A percentile compares a stretch with the other conserved stretches of the same genome.
Conservation (phyloP, 2,797 vertebrate species). For the Sebastes taczanowskii region DNA sequence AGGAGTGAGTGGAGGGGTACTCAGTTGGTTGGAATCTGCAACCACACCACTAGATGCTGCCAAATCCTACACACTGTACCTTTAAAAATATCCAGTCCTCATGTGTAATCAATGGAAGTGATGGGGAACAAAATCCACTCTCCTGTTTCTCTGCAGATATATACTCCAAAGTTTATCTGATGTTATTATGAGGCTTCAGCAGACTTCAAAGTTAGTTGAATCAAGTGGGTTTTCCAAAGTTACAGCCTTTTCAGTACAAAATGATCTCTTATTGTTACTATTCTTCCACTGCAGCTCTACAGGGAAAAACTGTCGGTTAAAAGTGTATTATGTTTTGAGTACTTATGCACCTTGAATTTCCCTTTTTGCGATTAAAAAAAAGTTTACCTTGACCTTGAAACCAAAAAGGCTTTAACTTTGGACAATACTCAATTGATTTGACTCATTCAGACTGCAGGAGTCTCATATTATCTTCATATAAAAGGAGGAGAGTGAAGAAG, state of each 20-base stretch:
- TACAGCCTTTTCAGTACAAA: not conserved
- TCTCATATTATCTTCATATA: not conserved
- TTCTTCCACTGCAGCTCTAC: not conserved
- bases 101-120: not conserved
- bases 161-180: not conserved
- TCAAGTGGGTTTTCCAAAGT: not conserved
- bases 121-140: not conserved
- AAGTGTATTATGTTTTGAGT: not conserved
- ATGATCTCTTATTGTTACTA: not conserved
- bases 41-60: too few species aligned
- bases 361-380: too few species aligned
- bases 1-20: too few species aligned
- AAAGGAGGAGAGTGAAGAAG: too few species aligned
- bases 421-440: not conserved
- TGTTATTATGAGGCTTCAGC: not conserved
- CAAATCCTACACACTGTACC: too few species aligned
- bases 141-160: not conserved
- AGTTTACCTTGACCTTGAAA: not conserved
- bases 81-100: not conserved
- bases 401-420: not conserved
- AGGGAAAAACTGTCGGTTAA: not conserved
- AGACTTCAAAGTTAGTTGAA: not conserved
- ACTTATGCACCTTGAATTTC: too few species aligned
- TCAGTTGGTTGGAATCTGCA: too few species aligned
- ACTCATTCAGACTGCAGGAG: not conserved